phyloP scores from a whole-genome alignment of 2,797 vertebrate genomes.

The Sus cebifrons region DNA sequence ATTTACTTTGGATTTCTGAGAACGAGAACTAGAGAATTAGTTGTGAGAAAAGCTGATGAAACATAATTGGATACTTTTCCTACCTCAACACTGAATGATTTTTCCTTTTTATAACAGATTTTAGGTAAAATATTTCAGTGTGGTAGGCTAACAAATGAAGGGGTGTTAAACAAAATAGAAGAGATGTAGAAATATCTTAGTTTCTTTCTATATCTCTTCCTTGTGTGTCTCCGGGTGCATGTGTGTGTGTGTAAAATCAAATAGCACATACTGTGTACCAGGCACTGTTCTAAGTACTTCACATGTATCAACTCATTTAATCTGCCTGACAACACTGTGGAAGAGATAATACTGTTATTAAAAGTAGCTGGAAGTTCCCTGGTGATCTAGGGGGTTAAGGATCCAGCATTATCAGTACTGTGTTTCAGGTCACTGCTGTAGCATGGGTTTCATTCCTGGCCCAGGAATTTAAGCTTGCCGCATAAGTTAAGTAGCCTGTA shows the following conservation, averaged over 20 bases:
- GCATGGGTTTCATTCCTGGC: too few relatives aligned
- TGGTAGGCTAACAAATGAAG: background rate
- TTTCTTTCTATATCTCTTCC: background rate
- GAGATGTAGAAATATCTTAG: background rate
- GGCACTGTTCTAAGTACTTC: background rate
- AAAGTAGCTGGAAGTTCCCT: background rate
- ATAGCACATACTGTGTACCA: background rate
- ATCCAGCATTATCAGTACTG: too few relatives aligned
- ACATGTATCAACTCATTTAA: slow-evolving; percentile 14
- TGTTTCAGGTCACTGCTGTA: too few relatives aligned
- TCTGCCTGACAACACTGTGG: background rate
- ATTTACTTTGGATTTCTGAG: slow-evolving; percentile 29
- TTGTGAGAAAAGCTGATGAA: slow-evolving; percentile 20
- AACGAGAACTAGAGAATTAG: background rate
- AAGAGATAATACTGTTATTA: background rate
- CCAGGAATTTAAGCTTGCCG: too few relatives aligned
- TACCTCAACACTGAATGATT: background rate
- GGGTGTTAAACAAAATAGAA: background rate
- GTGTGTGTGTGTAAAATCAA: background rate
- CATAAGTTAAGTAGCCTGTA: background rate
- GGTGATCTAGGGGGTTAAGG: too few relatives aligned
- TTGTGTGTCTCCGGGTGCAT: background rate
- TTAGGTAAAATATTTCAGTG: slow-evolving; percentile 25
- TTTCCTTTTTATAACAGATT: slow-evolving; percentile 40
- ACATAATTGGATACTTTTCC: slow-evolving; percentile 21